Base-by-base conservation (phyloP, 2,888 invertebrate genomes). In the Drosophila ustulata region DNA sequence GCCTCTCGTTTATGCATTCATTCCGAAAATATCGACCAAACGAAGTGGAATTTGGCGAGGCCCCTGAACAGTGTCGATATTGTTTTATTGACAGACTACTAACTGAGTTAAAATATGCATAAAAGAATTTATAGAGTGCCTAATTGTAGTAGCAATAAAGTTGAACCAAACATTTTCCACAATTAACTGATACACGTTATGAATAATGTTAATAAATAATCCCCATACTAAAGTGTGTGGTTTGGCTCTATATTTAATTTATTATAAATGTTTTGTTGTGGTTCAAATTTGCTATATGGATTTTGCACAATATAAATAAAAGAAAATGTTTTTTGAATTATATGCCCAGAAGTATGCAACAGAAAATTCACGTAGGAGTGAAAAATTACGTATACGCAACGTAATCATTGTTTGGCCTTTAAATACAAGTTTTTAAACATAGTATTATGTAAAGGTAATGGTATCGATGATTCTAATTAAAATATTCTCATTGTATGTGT, bases 1-100 rank as follows among this genome's bases (percentile, higher is more conserved):
- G 6, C 5, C 37, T 5, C 32, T 63, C 49, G 13, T 46, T 41
- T 18, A 65, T 51, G 9, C 37, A 68, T 61, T 61, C n/a, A 41
- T 18, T 41, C 43, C 26, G 13, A 41, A 52, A 49, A 52, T 75
- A 75, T 75, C 78, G 75, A 75, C 74, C 78, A 75, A 75, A 75
- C 78, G 55, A 58, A 34, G 4, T 39, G 3, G 4, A 41, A 37
- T 47, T 57, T 23, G 45, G 46, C 9, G 41, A 11, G 57, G 8
- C 47, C 25, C 37, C 0, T 37, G 23, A 45, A 51, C 37, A 62
- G 55, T 65, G 59, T 41, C 3, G 4, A 51, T 30, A 26, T 37
- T 37, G 30, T 51, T 23, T 34, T 57, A 23, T 68, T 63, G 50
- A 13, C 18, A 52, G 28, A 39, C 47, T n/a, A 37, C 13, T 47